Evolutionary conservation across 2,797 vertebrate genomes (phyloP).

Genomic region (Limnodromus scolopaceus): DNA sequence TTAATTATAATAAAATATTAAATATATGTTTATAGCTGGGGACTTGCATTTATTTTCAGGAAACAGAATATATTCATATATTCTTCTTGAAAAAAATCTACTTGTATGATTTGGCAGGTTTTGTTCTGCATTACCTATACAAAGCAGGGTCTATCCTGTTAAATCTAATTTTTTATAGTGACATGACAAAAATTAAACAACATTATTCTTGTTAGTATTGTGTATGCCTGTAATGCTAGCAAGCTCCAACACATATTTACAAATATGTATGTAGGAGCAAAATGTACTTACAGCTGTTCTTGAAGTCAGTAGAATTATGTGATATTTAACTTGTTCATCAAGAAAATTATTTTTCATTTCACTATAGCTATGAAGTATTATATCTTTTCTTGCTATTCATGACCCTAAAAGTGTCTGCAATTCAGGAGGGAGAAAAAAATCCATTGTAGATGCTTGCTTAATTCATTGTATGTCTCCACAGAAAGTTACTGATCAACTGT

Average conservation of each 20-base stretch:
- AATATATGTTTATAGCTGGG: neutral
- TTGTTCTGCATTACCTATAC: neutral
- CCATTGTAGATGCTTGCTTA: neutral
- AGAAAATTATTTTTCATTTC: neutral
- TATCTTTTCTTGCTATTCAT: neutral
- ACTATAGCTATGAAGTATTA: neutral
- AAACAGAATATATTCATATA: neutral
- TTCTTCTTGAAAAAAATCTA: neutral
- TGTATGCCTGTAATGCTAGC: neutral
- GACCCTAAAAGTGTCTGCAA: neutral
- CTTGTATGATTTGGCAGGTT: neutral
- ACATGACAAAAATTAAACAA: neutral
- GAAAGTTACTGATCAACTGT: neutral
- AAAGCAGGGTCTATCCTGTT: neutral
- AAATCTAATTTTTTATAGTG: neutral
- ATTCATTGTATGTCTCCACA: neutral
- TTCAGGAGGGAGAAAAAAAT: neutral
- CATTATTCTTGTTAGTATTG: neutral
- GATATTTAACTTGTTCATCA: neutral
- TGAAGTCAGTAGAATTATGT: neutral
- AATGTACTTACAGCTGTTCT: neutral
- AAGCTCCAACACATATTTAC: neutral
- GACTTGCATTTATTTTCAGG: neutral
- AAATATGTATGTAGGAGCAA: neutral
- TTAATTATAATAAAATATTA: neutral